These are phyloP conservation scores for Platerodrilus igneus DNA, from an alignment of 2,888 invertebrate species.

Conservation along the genomic window DNA sequence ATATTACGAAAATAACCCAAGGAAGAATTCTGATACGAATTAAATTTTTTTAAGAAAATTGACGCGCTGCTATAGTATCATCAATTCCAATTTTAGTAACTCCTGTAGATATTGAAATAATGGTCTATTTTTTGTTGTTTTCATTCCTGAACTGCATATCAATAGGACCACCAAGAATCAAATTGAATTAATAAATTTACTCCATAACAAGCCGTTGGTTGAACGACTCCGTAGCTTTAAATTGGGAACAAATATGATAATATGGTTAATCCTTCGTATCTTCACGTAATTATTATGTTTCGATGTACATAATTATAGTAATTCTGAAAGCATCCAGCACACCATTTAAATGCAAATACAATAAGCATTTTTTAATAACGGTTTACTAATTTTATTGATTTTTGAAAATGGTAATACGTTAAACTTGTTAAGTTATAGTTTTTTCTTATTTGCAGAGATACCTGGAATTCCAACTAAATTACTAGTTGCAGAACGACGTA, in stretches of 20 bases:
- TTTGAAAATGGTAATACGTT: neutral
- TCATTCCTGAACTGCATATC: slow-evolving; percentile 35
- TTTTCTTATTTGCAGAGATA: slow-evolving; percentile 48
- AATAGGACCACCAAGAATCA: slow-evolving; percentile 40
- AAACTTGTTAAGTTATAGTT: no score
- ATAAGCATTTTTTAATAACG: slow-evolving; percentile 1
- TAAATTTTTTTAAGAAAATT: no score
- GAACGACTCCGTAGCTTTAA: slow-evolving; percentile 11
- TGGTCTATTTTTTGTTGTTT: slow-evolving; percentile 32
- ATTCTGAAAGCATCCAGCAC: slow-evolving; percentile 14
- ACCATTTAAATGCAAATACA: slow-evolving; percentile 24
- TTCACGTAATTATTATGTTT: slow-evolving; percentile 11
- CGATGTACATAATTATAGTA: slow-evolving; percentile 19
- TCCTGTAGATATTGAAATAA: slow-evolving; percentile 32
- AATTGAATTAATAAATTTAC: slow-evolving; percentile 30
- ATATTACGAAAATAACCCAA: no score
- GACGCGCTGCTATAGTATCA: slow-evolving; percentile 13
- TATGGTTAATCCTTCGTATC: slow-evolving; percentile 9
- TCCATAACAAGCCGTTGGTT: slow-evolving; percentile 13
- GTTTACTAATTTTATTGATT: neutral
- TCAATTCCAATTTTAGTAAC: slow-evolving; percentile 15
- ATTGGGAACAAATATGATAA: slow-evolving; percentile 27
- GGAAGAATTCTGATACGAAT: no score
- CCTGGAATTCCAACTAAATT: slow-evolving; percentile 61
- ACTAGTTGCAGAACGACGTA: slow-evolving; percentile 54